A percentile compares a stretch with the other conserved stretches of the same genome.
These are phyloP conservation scores for Polydrusus cervinus DNA, from an alignment of 2,888 invertebrate genomes.

Conservation along the genomic window DNA sequence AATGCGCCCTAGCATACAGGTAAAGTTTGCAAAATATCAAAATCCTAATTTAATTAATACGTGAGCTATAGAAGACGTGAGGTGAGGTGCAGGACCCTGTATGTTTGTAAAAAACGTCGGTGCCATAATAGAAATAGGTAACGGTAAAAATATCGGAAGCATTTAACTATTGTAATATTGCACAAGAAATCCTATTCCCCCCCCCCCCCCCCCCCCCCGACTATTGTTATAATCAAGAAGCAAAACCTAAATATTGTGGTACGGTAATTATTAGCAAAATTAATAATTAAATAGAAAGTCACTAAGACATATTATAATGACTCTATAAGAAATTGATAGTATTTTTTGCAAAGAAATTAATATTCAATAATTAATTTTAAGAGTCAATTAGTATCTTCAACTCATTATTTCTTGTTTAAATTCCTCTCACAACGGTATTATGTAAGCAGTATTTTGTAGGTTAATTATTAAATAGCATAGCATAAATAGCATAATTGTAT, in stretches of 20 bases:
- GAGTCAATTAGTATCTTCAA: conserved; percentile 16
- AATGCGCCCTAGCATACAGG: too few relatives aligned
- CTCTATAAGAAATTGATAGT: background rate
- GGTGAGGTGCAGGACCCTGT: too few relatives aligned
- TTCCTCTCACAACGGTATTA: conserved; percentile 35
- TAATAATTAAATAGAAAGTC: conserved; percentile 30
- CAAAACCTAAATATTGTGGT: background rate
- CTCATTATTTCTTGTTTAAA: conserved; percentile 8
- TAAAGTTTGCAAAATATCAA: too few relatives aligned
- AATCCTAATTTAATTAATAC: too few relatives aligned
- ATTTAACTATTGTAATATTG: background rate
- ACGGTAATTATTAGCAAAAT: conserved; percentile 28
- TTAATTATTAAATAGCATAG: conserved; percentile 15
- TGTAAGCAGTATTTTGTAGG: conserved; percentile 23
- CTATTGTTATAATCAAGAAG: background rate
- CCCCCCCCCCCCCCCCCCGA: too few relatives aligned
- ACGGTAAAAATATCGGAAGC: background rate
- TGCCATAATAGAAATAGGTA: background rate
- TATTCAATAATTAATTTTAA: conserved; percentile 11
- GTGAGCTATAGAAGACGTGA: too few relatives aligned
- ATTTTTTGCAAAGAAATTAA: conserved; percentile 8
- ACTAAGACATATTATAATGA: background rate
- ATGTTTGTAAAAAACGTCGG: too few relatives aligned
- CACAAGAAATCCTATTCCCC: background rate
- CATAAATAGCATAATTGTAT: too few relatives aligned